These are phyloP conservation scores for Zaprionus lineosus DNA, from an alignment of 2,888 invertebrate genomes.

Conservation along the genomic window DNA sequence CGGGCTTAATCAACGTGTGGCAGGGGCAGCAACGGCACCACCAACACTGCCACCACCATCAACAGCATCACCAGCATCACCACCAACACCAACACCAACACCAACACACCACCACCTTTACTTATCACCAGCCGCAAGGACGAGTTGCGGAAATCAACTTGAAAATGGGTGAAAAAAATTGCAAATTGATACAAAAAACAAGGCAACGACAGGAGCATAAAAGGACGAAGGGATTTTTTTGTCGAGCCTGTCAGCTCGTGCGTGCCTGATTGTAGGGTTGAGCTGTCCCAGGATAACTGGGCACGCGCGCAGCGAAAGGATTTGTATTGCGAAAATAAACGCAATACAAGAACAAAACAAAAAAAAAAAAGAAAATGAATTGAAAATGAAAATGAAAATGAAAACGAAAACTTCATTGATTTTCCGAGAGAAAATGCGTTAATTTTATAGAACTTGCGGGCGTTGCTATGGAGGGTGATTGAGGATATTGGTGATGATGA, in stretches of 20 bases:
- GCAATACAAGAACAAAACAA: slow-evolving; percentile 10
- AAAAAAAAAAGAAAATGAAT: slow-evolving; percentile 9
- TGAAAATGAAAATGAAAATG: slow-evolving; percentile 29
- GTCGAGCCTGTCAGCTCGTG: slow-evolving; percentile 70
- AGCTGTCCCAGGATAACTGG: slow-evolving; percentile 44
- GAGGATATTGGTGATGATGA: slow-evolving; percentile 19
- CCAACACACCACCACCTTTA: no score
- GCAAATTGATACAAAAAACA: slow-evolving; percentile 71
- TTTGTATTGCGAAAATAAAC: slow-evolving; percentile 39
- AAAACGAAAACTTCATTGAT: slow-evolving; percentile 50
- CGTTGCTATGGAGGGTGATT: slow-evolving; percentile 26
- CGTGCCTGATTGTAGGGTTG: slow-evolving; percentile 79
- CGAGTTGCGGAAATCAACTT: slow-evolving; percentile 64
- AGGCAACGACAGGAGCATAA: slow-evolving; percentile 66
- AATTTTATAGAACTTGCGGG: slow-evolving; percentile 56
- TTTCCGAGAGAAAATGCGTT: slow-evolving; percentile 57
- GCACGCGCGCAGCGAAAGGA: slow-evolving; percentile 74
- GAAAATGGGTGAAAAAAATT: slow-evolving; percentile 75
- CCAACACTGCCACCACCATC: slow-evolving; percentile 34
- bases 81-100: slow-evolving; percentile 16
- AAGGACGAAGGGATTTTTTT: slow-evolving; percentile 40
- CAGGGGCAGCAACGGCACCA: slow-evolving; percentile 16
- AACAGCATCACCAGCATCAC: slow-evolving; percentile 17
- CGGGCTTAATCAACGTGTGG: slow-evolving; percentile 54
- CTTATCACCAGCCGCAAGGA: no score